These are phyloP conservation scores for Aleiodes sp. DNA, from an alignment of 1,140 invertebrate species.

Conservation along the genomic window DNA sequence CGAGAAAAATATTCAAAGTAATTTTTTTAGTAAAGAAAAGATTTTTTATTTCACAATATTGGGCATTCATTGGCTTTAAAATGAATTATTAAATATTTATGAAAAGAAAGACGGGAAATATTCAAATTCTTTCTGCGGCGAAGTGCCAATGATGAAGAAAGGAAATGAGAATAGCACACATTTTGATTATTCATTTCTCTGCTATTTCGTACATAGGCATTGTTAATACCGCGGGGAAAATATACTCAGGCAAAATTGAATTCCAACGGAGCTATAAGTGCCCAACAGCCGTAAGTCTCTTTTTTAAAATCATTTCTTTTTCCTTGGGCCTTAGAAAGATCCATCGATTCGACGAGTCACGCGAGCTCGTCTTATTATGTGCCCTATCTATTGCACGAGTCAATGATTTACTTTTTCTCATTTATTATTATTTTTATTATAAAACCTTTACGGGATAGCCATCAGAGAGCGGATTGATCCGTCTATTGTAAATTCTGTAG, in stretches of 20 bases:
- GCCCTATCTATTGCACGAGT: conserved; percentile 31
- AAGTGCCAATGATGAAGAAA: not conserved
- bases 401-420: conserved; percentile 10
- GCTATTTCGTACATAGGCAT: not conserved
- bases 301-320: not conserved
- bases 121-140: too few species aligned
- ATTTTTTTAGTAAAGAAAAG: too few species aligned
- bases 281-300: conserved; percentile 9
- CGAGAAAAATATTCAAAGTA: too few species aligned
- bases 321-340: conserved; percentile 4
- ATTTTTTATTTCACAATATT: too few species aligned
- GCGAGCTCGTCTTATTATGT: conserved; percentile 32
- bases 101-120: too few species aligned
- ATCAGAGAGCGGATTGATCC: conserved; percentile 24
- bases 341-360: conserved; percentile 33
- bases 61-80: too few species aligned
- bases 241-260: conserved; percentile 19
- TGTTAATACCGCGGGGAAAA: not conserved
- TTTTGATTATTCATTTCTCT: not conserved
- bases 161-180: not conserved
- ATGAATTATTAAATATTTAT: too few species aligned
- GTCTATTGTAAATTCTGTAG: conserved; percentile 20
- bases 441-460: conserved; percentile 10
- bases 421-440: conserved; percentile 15
- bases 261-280: conserved; percentile 7